Conservation (phyloP, 2,888 invertebrate genomes). For the Sarcophaga subvicina region DNA sequence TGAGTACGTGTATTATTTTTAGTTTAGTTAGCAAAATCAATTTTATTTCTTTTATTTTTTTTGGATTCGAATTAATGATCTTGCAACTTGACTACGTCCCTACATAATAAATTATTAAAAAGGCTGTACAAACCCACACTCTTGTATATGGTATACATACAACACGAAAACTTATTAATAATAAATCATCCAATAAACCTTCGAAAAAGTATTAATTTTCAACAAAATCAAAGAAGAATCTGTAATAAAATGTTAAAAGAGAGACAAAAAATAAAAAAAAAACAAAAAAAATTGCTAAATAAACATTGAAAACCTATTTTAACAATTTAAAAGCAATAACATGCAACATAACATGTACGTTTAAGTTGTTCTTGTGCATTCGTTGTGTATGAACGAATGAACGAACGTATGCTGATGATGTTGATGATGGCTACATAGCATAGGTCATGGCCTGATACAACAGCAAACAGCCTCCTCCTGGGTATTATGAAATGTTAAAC, state of each 20-base stretch:
- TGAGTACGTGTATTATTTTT: background rate
- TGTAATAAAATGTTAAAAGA: conserved; percentile 10
- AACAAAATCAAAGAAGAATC: conserved; percentile 29
- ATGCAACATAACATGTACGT: conserved; percentile 59
- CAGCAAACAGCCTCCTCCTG: conserved; percentile 57
- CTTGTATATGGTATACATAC: background rate
- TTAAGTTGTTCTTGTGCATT: conserved; percentile 2
- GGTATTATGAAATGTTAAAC: conserved; percentile 64
- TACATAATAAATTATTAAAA: background rate
- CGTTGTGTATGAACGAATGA: background rate
- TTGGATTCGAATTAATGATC: background rate
- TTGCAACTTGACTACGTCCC: background rate
- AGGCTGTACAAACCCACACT: background rate
- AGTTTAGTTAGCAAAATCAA: too few species aligned
- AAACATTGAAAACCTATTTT: conserved; percentile 54
- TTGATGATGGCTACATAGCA: conserved; percentile 50
- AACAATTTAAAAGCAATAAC: conserved; percentile 67
- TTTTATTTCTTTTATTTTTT: too few species aligned
- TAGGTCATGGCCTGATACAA: conserved; percentile 62
- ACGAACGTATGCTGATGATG: conserved; percentile 33
- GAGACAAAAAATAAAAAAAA: background rate
- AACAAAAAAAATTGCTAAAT: conserved; percentile 17
- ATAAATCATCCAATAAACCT: conserved; percentile 32
- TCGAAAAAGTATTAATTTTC: conserved; percentile 58
- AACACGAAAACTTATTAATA: conserved; percentile 8